phyloP scores from a whole-genome alignment of 2,888 invertebrate genomes.

The Eristalis pertinax region DNA sequence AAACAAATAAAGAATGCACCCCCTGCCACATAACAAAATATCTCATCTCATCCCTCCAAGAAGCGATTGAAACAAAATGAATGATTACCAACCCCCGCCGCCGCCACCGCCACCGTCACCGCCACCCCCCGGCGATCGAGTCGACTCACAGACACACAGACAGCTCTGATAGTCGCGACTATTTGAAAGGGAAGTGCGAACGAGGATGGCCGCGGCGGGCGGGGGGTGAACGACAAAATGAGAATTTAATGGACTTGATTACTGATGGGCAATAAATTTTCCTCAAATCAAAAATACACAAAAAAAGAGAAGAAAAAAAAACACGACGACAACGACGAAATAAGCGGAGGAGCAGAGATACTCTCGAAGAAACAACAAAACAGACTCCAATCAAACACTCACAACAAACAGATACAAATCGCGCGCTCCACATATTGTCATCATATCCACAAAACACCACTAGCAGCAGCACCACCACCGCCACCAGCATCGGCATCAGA shows the following conservation, averaged over 20 bases:
- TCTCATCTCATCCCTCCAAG: not conserved
- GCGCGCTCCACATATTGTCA: conserved; percentile 71
- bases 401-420: conserved; percentile 73
- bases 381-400: conserved; percentile 71
- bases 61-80: conserved; percentile 66
- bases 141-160: conserved; percentile 26
- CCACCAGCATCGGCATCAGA: not conserved
- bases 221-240: conserved; percentile 66
- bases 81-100: conserved; percentile 59
- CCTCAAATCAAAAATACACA: conserved; percentile 69
- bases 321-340: not conserved
- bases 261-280: conserved; percentile 74
- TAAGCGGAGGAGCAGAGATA: conserved; percentile 15
- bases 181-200: not conserved
- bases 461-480: conserved; percentile 7
- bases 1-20: conserved; percentile 64
- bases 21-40: conserved; percentile 41
- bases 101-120: not conserved
- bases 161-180: not conserved
- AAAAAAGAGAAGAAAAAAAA: conserved; percentile 31
- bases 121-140: conserved; percentile 23
- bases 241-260: conserved; percentile 76
- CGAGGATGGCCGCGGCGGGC: no score
- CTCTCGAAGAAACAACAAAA: conserved; percentile 47
- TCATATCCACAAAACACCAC: conserved; percentile 64